A percentile compares a stretch with the other conserved stretches of the same genome.
phyloP scores from a whole-genome alignment of 2,888 invertebrate species.

The Prosapia bicincta region DNA sequence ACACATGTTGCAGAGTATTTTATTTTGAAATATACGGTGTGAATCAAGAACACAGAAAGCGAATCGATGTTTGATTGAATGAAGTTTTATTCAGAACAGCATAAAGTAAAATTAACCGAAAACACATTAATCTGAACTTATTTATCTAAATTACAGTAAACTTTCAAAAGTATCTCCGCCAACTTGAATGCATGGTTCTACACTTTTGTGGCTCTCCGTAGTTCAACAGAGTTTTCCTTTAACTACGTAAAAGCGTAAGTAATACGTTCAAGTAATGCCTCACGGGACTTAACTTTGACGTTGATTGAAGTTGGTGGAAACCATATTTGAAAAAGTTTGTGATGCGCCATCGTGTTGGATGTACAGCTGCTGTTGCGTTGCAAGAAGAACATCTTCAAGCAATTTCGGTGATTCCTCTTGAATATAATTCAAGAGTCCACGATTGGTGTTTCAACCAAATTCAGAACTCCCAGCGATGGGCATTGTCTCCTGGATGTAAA shows the following conservation, averaged over 20 bases:
- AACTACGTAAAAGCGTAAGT: neutral
- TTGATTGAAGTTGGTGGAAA: neutral
- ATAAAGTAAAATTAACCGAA: neutral
- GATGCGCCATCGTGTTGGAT: neutral
- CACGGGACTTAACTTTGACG: neutral
- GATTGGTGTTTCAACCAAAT: neutral
- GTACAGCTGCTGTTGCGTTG: neutral
- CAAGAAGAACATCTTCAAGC: neutral
- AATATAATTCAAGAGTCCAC: neutral
- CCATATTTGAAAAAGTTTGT: no score
- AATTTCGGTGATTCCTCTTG: neutral
- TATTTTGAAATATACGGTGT: neutral
- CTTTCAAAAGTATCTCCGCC: neutral
- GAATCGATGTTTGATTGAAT: neutral
- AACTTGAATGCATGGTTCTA: neutral
- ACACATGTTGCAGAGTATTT: no score
- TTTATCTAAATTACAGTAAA: neutral
- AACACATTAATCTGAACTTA: neutral
- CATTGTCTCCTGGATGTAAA: no score
- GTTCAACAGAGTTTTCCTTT: no score
- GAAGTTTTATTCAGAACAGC: no score
- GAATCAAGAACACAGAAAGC: neutral
- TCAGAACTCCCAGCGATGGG: no score
- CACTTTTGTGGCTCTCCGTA: neutral
- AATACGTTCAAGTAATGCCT: neutral